Conservation (phyloP, 2,888 invertebrate species). For the Periphyllus acericola region DNA sequence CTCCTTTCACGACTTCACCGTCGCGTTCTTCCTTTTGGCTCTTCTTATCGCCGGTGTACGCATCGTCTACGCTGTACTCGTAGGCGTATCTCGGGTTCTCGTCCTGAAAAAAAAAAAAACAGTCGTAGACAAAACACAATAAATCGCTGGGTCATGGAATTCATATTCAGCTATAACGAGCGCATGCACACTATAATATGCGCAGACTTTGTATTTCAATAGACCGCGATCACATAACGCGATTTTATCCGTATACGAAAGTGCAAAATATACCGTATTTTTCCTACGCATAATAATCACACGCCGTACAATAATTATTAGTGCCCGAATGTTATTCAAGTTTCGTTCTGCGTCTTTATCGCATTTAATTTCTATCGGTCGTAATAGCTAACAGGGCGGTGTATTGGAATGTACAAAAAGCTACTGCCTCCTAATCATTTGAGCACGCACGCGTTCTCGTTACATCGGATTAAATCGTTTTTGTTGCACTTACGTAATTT, state of each 20-base stretch:
- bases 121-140: background rate
- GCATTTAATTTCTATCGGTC: too few relatives aligned
- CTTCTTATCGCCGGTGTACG: constrained; percentile 79
- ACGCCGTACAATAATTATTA: too few relatives aligned
- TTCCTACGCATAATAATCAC: too few relatives aligned
- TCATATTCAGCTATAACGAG: background rate
- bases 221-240: background rate
- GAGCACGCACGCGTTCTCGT: too few relatives aligned
- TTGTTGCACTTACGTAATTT: constrained; percentile 62
- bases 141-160: constrained; percentile 27
- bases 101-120: constrained; percentile 57
- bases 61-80: constrained; percentile 79
- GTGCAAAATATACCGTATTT: too few relatives aligned
- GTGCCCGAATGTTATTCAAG: too few relatives aligned
- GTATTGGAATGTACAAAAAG: too few relatives aligned
- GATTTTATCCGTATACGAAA: too few relatives aligned
- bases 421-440: too few relatives aligned
- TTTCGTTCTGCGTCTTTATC: too few relatives aligned
- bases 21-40: constrained; percentile 78
- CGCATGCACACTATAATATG: background rate
- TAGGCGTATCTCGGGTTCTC: constrained; percentile 72
- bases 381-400: too few relatives aligned
- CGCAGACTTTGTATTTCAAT: background rate
- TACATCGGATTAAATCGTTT: background rate
- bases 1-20: constrained; percentile 78